These are phyloP conservation scores for Valencia hispanica DNA, from an alignment of 2,797 vertebrate genomes.

Conservation along the genomic window DNA sequence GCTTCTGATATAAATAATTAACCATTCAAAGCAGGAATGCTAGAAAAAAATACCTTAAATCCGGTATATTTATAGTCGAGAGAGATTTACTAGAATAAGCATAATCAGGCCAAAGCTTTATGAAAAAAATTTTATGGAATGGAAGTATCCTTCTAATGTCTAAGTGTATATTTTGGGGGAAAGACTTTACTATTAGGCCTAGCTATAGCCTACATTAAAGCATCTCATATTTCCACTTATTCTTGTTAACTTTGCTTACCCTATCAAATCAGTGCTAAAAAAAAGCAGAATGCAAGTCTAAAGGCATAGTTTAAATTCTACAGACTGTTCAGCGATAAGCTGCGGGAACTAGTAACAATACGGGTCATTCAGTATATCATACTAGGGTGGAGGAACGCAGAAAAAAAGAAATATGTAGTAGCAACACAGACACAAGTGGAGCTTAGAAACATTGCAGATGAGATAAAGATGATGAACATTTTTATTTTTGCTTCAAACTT, in stretches of 20 bases:
- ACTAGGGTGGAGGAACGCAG: background rate
- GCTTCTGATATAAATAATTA: background rate
- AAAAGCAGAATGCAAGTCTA: background rate
- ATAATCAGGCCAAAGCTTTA: background rate
- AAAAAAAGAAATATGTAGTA: background rate
- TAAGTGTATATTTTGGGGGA: background rate
- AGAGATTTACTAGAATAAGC: background rate
- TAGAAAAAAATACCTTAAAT: background rate
- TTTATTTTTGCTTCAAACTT: conserved; percentile 30
- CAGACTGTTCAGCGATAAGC: background rate
- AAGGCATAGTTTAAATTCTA: background rate
- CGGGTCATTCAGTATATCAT: conserved; percentile 17
- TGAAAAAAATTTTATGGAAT: background rate
- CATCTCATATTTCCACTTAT: background rate
- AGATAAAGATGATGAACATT: conserved; percentile 10
- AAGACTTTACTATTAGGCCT: background rate
- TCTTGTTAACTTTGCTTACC: background rate
- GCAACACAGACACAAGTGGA: background rate
- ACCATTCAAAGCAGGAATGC: background rate
- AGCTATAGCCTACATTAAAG: background rate
- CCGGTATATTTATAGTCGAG: background rate
- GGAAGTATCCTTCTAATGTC: background rate
- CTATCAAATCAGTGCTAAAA: background rate
- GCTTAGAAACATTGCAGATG: conserved; percentile 8
- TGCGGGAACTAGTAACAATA: conserved; percentile 12